phyloP scores from a whole-genome alignment of 2,888 invertebrate genomes.

The Tromatobia lineatoria region DNA sequence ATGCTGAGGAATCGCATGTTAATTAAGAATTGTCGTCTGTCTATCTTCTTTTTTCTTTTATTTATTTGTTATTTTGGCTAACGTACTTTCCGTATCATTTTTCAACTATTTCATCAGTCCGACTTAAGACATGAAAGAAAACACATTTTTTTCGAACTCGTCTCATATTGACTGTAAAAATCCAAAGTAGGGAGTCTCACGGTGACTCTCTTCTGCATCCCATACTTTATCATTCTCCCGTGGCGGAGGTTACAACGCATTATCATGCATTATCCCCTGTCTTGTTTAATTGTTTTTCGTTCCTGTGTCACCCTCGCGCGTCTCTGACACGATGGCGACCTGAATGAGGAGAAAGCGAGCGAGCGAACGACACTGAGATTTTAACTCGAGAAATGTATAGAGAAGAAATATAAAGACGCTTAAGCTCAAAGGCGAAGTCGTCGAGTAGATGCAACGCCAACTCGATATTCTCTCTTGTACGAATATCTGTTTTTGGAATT shows the following conservation, averaged over 20 bases:
- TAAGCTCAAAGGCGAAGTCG: slow-evolving; percentile 40
- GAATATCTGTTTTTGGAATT: not conserved
- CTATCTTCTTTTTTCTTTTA: not conserved
- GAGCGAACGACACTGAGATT: slow-evolving; percentile 15
- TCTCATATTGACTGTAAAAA: no score
- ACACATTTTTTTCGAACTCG: no score
- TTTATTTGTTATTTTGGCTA: not conserved
- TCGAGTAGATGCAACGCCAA: not conserved
- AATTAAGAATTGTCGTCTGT: not conserved
- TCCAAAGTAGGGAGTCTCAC: no score
- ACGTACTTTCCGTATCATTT: not conserved
- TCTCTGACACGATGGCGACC: slow-evolving; percentile 52
- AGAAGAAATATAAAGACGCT: slow-evolving; percentile 51
- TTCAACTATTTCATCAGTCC: not conserved
- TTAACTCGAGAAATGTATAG: slow-evolving; percentile 45
- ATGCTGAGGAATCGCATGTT: not conserved
- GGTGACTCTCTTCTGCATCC: slow-evolving; percentile 68
- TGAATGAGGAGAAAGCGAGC: slow-evolving; percentile 35
- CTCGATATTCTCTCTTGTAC: slow-evolving; percentile 38
- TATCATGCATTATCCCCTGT: slow-evolving; percentile 77
- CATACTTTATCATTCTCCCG: slow-evolving; percentile 78
- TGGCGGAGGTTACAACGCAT: slow-evolving; percentile 80
- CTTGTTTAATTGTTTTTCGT: slow-evolving; percentile 62
- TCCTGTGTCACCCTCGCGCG: slow-evolving; percentile 25
- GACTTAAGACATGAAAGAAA: no score